phyloP scores from a whole-genome alignment of 2,888 invertebrate species.

The Uropetala carovei region DNA sequence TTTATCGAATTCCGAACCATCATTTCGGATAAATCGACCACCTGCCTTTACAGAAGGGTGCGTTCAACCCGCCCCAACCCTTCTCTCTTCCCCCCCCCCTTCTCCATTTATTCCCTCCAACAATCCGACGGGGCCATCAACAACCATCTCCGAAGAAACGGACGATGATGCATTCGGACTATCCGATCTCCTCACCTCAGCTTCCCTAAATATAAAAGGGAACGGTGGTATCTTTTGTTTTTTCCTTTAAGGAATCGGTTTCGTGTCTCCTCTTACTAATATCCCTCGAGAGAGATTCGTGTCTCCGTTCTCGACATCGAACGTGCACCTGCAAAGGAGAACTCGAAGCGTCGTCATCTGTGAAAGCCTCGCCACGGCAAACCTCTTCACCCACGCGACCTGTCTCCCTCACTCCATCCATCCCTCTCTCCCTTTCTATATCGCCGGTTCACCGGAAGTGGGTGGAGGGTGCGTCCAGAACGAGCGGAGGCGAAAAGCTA shows the following conservation, averaged over 20 bases:
- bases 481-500: conserved; percentile 11
- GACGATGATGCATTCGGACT: conserved; percentile 10
- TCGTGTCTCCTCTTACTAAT: not conserved
- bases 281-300: not conserved
- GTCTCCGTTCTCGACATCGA: not conserved
- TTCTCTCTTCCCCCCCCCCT: not conserved
- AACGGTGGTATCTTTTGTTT: not conserved
- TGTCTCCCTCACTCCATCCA: not conserved
- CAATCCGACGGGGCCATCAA: not conserved
- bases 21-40: not conserved
- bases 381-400: conserved; percentile 58
- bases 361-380: conserved; percentile 55
- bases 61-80: not conserved
- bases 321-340: conserved; percentile 52
- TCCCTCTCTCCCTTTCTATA: not conserved
- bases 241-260: not conserved
- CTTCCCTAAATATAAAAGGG: conserved; percentile 1
- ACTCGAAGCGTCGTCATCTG: conserved; percentile 41
- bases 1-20: not conserved
- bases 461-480: not conserved
- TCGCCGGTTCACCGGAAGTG: not conserved
- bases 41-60: not conserved
- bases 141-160: not conserved
- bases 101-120: not conserved
- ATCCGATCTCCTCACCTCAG: not conserved